phyloP scores from a whole-genome alignment of 2,113 vertebrate species.

The Hiodon tergisus region DNA sequence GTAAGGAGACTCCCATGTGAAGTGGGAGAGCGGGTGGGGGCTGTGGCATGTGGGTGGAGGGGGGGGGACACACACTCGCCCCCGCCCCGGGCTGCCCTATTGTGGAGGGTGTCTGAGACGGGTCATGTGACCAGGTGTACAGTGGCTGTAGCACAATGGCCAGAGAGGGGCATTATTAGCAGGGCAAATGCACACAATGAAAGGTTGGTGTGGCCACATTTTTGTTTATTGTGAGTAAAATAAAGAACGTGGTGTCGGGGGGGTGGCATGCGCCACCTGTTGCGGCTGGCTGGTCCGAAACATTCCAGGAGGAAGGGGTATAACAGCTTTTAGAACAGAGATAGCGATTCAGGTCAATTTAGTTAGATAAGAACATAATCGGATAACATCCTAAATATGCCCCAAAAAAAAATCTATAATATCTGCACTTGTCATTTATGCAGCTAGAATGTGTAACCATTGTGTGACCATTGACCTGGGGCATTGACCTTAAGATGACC shows the following conservation, averaged over 20 bases:
- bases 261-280: too few relatives aligned
- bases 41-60: background rate
- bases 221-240: constrained; percentile 19
- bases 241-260: constrained; percentile 1
- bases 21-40: background rate
- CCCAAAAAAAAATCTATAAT: too few relatives aligned
- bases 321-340: too few relatives aligned
- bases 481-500: too few relatives aligned
- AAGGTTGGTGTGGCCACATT: constrained; percentile 25
- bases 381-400: too few relatives aligned
- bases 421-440: too few relatives aligned
- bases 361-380: too few relatives aligned
- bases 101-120: constrained; percentile 25
- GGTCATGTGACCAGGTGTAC: constrained; percentile 23
- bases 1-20: background rate
- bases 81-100: background rate
- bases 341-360: too few relatives aligned
- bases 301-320: too few relatives aligned
- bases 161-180: constrained; percentile 16
- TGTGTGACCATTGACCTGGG: too few relatives aligned
- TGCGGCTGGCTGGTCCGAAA: too few relatives aligned
- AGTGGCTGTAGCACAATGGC: constrained; percentile 16
- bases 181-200: constrained; percentile 15
- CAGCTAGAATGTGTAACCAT: too few relatives aligned
- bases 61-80: background rate